Base-by-base conservation (phyloP, 2,113 vertebrate species). In the Falcunculus frontatus region DNA sequence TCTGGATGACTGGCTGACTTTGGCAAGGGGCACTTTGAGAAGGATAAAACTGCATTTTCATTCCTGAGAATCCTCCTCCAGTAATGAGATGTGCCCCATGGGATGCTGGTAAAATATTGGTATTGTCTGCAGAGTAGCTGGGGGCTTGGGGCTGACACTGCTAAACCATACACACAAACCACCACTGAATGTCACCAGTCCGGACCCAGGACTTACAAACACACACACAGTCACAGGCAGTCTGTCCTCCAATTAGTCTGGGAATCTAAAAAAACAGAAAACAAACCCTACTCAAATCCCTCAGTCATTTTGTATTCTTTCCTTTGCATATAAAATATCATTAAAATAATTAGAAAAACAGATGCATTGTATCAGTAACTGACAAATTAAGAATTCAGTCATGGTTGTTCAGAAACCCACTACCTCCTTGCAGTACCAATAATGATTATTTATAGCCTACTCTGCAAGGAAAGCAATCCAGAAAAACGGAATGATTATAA, bases 1-100 rank as follows among this genome's bases (percentile, higher is more conserved):
- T 87, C 83, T 95, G 86, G 90, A 80, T 84, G 86, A 79, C 78
- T 84, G 72, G 79, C 88, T 96, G 96, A 88, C 90, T 94, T 94
- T 90, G 95, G 68, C 68, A 92, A 90, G 85, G 88, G 73, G 76
- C 90, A 94, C 90, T 95, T 92, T 84, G 79, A 86, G 79, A 89
- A 93, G 85, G 90, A 93, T 92, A 81, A 93, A 93, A 93, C 83
- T 84, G 49, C 69, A 90, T 96, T 94, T 95, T 90, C 56, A 72
- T 81, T 94, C 85, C 85, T 72, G 88, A 93, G 74, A 77, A 50
- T 64, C 88, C 41, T 92, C 49, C 85, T 70, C 42, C 83, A 39
- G 80, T 74, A 72, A 50, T 60, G 37, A 75, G 90, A 87, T 81
- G 88, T 90, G 44, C 9, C 95, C 90, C 76, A 7, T 9, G 90